These are phyloP conservation scores for Tipula confusa DNA, from an alignment of 2,888 invertebrate species.

Conservation along the genomic window DNA sequence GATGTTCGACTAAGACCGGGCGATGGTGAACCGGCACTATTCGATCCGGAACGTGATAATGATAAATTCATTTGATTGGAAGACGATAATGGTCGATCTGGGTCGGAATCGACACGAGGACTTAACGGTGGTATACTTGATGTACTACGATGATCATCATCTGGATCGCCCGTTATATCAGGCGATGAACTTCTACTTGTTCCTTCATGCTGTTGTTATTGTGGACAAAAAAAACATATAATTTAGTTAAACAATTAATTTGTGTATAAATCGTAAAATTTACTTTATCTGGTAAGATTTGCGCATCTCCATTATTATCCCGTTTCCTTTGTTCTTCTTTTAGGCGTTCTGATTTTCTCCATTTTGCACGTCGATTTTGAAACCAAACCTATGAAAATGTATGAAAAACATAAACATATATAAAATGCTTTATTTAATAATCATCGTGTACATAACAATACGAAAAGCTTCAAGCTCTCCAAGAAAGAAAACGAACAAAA, in stretches of 20 bases:
- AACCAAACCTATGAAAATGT: constrained; percentile 77
- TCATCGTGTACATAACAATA: neutral
- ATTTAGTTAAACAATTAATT: constrained; percentile 27
- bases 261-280: neutral
- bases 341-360: constrained; percentile 86
- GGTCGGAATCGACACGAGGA: constrained; percentile 48
- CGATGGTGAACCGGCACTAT: constrained; percentile 51
- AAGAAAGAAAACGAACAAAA: neutral
- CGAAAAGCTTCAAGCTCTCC: neutral
- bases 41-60: constrained; percentile 52
- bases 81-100: constrained; percentile 48
- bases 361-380: constrained; percentile 87
- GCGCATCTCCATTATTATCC: constrained; percentile 65
- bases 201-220: constrained; percentile 41
- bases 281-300: constrained; percentile 57
- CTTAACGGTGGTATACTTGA: constrained; percentile 45
- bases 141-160: constrained; percentile 48
- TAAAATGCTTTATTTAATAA: neutral
- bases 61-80: constrained; percentile 46
- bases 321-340: constrained; percentile 86
- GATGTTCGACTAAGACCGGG: constrained; percentile 46
- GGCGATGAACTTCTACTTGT: constrained; percentile 51
- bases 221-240: neutral
- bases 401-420: neutral
- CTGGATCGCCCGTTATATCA: constrained; percentile 50